Base-by-base conservation (phyloP, 2,113 vertebrate species). In the Piaya cayana region DNA sequence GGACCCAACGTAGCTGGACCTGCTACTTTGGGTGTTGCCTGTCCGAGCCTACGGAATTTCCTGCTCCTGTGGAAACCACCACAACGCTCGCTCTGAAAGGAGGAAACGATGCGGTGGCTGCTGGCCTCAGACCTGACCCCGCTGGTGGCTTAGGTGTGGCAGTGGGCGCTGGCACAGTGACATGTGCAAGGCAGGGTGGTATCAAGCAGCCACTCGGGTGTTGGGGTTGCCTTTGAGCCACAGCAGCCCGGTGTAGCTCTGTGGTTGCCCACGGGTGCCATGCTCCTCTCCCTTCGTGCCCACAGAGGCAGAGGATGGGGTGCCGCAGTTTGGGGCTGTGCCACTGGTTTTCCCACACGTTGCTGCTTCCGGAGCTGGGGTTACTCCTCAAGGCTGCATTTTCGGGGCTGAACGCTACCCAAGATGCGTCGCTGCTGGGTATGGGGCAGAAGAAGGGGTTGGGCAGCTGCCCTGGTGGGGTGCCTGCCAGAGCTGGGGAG, bases 1-100 rank as follows among this genome's bases (percentile, higher is more conserved):
- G 19, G 37, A 14, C 59, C 34, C 13, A 1, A 8, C 1, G 6
- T 20, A 19, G 59, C 36, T 23, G 17, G 43, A 27, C 17, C 23
- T 1, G 0, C 11, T 50, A 1, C 5, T 0, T 42, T 17, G 5
- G 9, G 36, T 17, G 10, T 29, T 3, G 2, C 37, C 27, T 6
- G 2, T 59, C 21, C 1, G 8, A 90, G n/a, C 50, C 47, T 2
- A 1, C 0, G 3, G 81, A 34, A 60, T 82, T 30, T 25, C 34
- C 29, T 30, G 0, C 37, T 69, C 19, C 26, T 21, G 36, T 22
- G 84, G 50, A 18, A 80, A 18, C 9, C 8, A 12, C 86, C 12
- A 17, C 39, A 47, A 80, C 4, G 2, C 36, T 69, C 0, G 0
- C 36, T 78, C 60, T 15, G 65, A 42, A 27, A 20, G 3, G 21